These are phyloP conservation scores for Scaptodrosophila latifasciaeformis DNA, from an alignment of 2,888 invertebrate species.

Conservation along the genomic window DNA sequence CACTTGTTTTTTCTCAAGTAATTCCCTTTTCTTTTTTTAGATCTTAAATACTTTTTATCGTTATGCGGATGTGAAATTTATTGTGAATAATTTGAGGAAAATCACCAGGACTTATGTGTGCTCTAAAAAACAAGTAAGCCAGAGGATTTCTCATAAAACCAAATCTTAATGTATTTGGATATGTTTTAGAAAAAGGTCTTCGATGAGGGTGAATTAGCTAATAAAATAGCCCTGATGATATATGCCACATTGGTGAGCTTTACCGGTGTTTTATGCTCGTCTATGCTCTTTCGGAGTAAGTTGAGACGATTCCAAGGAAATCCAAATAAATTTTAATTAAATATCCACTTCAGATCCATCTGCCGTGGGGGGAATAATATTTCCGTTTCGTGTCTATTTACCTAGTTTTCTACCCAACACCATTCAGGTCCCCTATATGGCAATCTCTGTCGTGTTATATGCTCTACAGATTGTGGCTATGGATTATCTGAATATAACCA, in stretches of 20 bases:
- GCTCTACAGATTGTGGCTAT: slow-evolving; percentile 44
- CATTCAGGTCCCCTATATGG: slow-evolving; percentile 38
- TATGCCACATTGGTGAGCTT: slow-evolving; percentile 15
- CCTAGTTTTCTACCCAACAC: slow-evolving; percentile 36
- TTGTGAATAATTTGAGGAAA: slow-evolving; percentile 12
- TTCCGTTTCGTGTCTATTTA: slow-evolving; percentile 41
- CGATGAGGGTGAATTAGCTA: slow-evolving; percentile 18
- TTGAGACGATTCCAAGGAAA: too few species aligned
- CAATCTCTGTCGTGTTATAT: slow-evolving; percentile 24
- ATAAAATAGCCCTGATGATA: slow-evolving; percentile 15
- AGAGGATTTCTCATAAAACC: background rate
- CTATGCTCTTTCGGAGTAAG: slow-evolving; percentile 20
- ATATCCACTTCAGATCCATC: slow-evolving; percentile 31
- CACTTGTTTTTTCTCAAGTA: background rate
- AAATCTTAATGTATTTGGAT: background rate
- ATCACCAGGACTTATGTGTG: slow-evolving; percentile 21
- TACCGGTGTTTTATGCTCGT: slow-evolving; percentile 14
- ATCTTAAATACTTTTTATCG: slow-evolving; percentile 20
- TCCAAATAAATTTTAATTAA: background rate
- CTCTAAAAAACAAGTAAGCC: slow-evolving; percentile 21
- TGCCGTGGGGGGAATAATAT: slow-evolving; percentile 31
- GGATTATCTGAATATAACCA: slow-evolving; percentile 44
- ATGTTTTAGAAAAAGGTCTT: slow-evolving; percentile 13
- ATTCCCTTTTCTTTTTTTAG: slow-evolving; percentile 4
- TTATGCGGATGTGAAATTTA: slow-evolving; percentile 14